Percentiles rank a stretch among this genome's conserved stretches.
Evolutionary conservation across 2,888 invertebrate species (phyloP).

Genomic region (Andricus curvator): DNA sequence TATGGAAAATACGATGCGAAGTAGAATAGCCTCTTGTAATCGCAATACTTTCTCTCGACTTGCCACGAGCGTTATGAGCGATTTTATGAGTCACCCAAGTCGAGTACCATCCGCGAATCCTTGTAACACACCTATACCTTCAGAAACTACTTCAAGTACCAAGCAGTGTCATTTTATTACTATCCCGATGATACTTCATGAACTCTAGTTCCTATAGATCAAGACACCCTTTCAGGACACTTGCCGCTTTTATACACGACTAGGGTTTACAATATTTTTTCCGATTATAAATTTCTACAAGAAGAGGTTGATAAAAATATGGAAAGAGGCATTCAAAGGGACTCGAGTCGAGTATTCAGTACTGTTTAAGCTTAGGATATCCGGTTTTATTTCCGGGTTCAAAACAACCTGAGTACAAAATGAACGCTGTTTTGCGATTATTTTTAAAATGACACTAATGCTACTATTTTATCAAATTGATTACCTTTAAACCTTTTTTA

Average conservation of each 20-base stretch:
- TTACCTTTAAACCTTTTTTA: no score
- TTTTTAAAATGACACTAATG: no score
- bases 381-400: no score
- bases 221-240: not conserved
- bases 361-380: no score
- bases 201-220: not conserved
- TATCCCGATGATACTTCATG: not conserved
- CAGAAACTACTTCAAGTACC: not conserved
- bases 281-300: no score
- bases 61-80: slow-evolving; percentile 11
- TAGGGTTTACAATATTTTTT: not conserved
- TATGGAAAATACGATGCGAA: slow-evolving; percentile 16
- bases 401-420: no score
- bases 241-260: not conserved
- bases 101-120: slow-evolving; percentile 18
- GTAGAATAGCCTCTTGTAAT: slow-evolving; percentile 13
- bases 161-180: not conserved
- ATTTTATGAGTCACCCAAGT: slow-evolving; percentile 31
- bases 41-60: slow-evolving; percentile 29
- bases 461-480: no score
- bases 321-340: no score
- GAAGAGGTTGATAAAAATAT: no score
- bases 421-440: no score
- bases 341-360: no score
- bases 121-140: slow-evolving; percentile 4